A percentile compares a stretch with the other conserved stretches of the same genome.
Conservation (phyloP, 2,113 vertebrate genomes). For the Chiloscyllium plagiosum region DNA sequence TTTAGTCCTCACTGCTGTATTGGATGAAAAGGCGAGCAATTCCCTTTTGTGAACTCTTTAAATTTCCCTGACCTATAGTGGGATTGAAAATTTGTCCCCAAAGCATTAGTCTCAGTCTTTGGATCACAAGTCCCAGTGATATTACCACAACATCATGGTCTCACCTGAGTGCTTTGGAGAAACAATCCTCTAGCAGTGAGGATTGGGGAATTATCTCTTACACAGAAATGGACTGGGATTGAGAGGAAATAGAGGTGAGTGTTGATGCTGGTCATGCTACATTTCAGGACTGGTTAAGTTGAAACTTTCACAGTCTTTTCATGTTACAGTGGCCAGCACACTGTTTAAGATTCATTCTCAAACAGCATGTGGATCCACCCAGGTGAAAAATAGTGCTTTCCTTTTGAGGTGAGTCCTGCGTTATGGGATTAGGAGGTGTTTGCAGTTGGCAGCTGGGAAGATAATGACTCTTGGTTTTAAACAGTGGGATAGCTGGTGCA, state of each 20-base stretch:
- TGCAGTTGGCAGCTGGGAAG: neutral
- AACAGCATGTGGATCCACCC: neutral
- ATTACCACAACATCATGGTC: no score
- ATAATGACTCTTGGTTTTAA: constrained; percentile 11
- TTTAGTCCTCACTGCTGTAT: neutral
- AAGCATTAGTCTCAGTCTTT: no score
- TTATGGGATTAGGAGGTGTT: neutral
- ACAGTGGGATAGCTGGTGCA: neutral
- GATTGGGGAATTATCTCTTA: neutral
- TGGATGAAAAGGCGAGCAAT: neutral
- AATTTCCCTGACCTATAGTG: no score
- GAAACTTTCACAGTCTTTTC: neutral
- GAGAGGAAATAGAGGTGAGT: no score
- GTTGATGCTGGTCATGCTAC: no score
- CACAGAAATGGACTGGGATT: neutral
- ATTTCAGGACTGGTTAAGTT: neutral
- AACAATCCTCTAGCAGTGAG: neutral
- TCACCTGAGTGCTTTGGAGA: neutral
- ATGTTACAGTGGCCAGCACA: no score
- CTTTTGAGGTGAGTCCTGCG: neutral
- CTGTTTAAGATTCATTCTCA: neutral
- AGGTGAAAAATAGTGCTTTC: neutral
- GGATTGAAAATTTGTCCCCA: no score
- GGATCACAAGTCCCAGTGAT: no score
- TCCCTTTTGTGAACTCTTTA: neutral